These are phyloP conservation scores for Neosilurus mollespiculum DNA, from an alignment of 2,797 vertebrate species.

Conservation along the genomic window DNA sequence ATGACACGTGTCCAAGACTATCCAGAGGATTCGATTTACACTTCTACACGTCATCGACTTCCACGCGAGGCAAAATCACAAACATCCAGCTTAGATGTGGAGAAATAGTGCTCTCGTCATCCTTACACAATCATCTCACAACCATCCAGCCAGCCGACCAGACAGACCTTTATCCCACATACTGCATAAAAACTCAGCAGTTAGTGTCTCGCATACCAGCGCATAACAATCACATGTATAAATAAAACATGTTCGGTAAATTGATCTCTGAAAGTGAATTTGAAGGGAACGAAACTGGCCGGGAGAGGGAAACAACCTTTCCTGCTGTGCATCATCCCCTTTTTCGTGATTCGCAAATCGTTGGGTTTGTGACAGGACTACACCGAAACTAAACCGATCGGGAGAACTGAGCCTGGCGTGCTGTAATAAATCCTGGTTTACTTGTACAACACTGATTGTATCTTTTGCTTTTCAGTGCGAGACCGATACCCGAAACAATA, in stretches of 20 bases:
- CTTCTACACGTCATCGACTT: neutral
- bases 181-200: neutral
- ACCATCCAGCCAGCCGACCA: neutral
- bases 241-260: neutral
- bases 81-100: neutral
- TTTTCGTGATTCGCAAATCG: neutral
- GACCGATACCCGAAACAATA: neutral
- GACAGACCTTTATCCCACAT: slow-evolving; percentile 13
- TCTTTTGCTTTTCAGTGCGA: neutral
- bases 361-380: neutral
- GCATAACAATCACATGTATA: neutral
- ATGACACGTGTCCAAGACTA: neutral
- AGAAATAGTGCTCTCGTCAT: neutral
- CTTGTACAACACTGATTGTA: too few species aligned
- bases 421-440: neutral
- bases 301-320: neutral
- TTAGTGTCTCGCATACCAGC: neutral
- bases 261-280: neutral
- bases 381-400: neutral
- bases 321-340: neutral
- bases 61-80: neutral
- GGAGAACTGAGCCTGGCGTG: neutral
- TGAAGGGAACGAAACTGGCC: neutral
- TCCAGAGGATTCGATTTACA: too few species aligned
- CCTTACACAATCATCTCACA: slow-evolving; percentile 11